These are phyloP conservation scores for Bombus ignitus DNA, from an alignment of 1,140 invertebrate species.

Conservation along the genomic window DNA sequence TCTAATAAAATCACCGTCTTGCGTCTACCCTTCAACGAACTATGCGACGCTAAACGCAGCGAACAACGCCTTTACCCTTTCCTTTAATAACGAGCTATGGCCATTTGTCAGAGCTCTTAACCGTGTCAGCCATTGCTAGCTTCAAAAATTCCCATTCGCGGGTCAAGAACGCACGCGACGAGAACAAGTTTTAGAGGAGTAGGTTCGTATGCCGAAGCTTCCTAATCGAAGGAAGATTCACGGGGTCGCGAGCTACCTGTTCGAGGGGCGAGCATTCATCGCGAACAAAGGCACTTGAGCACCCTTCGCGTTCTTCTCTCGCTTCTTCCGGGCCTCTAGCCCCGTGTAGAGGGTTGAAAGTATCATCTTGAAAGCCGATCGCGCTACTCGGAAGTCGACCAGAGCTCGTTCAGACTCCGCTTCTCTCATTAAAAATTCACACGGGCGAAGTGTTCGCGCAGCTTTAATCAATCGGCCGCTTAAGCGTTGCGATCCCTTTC, in stretches of 20 bases:
- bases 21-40: background rate
- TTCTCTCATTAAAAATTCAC: conserved; percentile 62
- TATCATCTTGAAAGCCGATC: conserved; percentile 53
- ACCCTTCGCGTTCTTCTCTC: conserved; percentile 7
- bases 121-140: background rate
- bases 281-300: conserved; percentile 57
- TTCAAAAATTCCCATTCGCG: background rate
- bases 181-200: no score
- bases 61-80: background rate
- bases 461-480: conserved; percentile 50
- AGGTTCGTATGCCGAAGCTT: background rate
- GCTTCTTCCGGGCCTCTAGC: background rate
- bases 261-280: conserved; percentile 46
- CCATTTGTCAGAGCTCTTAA: background rate
- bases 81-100: background rate
- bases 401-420: conserved; percentile 21
- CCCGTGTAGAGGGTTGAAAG: background rate
- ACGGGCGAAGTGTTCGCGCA: conserved; percentile 11
- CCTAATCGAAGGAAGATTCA: conserved; percentile 37
- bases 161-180: no score
- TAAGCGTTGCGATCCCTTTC: conserved; percentile 17
- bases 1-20: background rate
- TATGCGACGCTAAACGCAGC: background rate
- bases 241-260: conserved; percentile 18
- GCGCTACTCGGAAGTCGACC: conserved; percentile 13